phyloP scores from a whole-genome alignment of 2,888 invertebrate genomes.

The Lasioglossum calceatum region DNA sequence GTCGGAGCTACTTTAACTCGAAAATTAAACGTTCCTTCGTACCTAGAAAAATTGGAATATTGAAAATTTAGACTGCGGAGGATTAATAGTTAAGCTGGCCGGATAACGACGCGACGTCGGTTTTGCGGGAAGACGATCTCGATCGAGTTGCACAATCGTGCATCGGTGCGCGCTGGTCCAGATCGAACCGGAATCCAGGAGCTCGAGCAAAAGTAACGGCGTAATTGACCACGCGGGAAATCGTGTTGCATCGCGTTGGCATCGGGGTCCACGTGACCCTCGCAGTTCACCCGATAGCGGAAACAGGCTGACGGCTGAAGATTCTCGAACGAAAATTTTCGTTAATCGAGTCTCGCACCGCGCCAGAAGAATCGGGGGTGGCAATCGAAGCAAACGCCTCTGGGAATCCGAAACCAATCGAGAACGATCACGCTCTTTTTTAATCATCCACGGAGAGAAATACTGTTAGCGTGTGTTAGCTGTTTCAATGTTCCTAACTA shows the following conservation, averaged over 20 bases:
- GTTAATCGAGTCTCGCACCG: constrained; percentile 15
- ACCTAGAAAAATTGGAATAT: too few relatives aligned
- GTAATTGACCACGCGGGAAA: constrained; percentile 36
- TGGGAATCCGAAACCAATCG: background rate
- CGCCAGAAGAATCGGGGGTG: background rate
- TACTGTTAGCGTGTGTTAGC: background rate
- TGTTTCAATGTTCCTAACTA: background rate
- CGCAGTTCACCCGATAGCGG: background rate
- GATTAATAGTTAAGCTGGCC: too few relatives aligned
- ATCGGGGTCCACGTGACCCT: background rate
- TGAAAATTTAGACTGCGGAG: too few relatives aligned
- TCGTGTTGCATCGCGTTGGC: constrained; percentile 8
- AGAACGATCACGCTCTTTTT: background rate
- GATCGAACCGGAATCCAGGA: constrained; percentile 46
- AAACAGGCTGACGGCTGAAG: background rate
- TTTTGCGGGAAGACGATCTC: background rate
- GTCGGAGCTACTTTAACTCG: too few relatives aligned
- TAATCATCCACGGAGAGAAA: background rate
- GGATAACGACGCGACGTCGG: background rate
- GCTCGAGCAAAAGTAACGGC: constrained; percentile 25
- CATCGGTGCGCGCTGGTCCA: background rate
- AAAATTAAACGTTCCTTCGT: too few relatives aligned
- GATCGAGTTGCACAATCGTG: constrained; percentile 25
- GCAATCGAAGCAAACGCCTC: background rate
- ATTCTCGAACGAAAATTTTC: constrained; percentile 32